Evolutionary conservation across 2,113 vertebrate genomes (phyloP).

Genomic region (Tachuris rubrigastra): DNA sequence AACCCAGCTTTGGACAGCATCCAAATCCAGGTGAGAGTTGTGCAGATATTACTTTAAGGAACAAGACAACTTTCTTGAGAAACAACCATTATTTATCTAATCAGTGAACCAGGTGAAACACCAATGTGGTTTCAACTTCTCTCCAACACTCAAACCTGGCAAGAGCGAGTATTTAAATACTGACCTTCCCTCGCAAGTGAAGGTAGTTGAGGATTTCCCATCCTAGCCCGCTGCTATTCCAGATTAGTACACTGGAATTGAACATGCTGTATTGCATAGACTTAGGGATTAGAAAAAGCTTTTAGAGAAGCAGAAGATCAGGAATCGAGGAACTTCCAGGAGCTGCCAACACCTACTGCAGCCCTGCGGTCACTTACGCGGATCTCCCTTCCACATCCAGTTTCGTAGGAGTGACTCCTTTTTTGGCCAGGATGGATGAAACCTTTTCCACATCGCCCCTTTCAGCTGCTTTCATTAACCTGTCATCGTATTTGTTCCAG

Average conservation of each 20-base stretch:
- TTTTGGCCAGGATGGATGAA: conserved; percentile 88
- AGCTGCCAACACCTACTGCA: neutral
- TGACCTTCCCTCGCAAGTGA: neutral
- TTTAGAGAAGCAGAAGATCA: neutral
- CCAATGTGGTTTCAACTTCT: neutral
- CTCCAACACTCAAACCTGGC: neutral
- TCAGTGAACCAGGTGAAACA: neutral
- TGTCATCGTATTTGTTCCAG: conserved; percentile 98
- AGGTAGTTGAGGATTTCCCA: neutral
- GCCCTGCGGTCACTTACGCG: conserved; percentile 82
- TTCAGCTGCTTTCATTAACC: conserved; percentile 97
- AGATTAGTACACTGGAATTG: too few relatives aligned
- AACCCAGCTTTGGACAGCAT: neutral
- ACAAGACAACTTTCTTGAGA: neutral
- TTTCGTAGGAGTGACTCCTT: conserved; percentile 90
- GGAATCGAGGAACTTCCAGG: accelerated
- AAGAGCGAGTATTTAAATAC: neutral
- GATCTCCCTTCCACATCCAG: conserved; percentile 94
- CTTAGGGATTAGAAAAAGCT: too few relatives aligned
- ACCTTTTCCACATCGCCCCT: conserved; percentile 94
- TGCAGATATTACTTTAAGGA: neutral
- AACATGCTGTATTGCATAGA: accelerated
- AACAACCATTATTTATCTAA: neutral
- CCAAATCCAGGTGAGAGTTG: neutral
- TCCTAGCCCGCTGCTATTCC: neutral